Evolutionary conservation across 1,140 invertebrate species (phyloP), one percentile per base, ranked within the genome.

Genomic region (Drosophila dunni): DNA sequence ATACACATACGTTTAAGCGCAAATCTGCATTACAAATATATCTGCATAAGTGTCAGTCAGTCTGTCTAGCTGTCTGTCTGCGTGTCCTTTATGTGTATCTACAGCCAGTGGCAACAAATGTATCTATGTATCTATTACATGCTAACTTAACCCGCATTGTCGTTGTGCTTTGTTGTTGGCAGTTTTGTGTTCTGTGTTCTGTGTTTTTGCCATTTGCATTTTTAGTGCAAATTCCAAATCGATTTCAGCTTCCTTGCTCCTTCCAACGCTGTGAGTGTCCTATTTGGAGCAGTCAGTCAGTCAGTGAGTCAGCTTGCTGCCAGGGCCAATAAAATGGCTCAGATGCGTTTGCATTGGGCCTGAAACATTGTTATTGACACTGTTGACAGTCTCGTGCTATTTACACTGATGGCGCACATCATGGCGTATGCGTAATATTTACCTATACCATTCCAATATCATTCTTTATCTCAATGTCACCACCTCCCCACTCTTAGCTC

Each of bases 141-240:
- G 48, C 63, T 74, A 81, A 80, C 80, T 80, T 80, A 53, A 15
- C 33, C 15, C 44, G 33, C 33, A 17, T 20, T 42, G 24, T 46
- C 60, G 40, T 51, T 51, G 13, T 29, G 1, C 24, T 24, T 24
- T 24, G 24, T 24, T 24, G 24, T 24, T 29, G 24, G 24, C 24
- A 29, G 24, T 29, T 29, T 29, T 29, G 24, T 29, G 24, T 29
- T 29, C 17, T 20, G 17, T 20, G 17, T 34, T 38, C 38, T n/a
- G 11, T 7, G 24, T 70, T 71, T 40, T 38, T 66, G 13, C 48
- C 58, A 86, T 86, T 85, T 85, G 81, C 81, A 85, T 85, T 85
- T 84, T 86, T 81, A 66, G 46, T 78, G 60, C 67, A 86, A 78
- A 66, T 68, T 78, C 33, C n/a, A 78, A 86, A 88, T 88, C 67